These are phyloP conservation scores for Malaclemys terrapin DNA, from an alignment of 2,113 vertebrate species.

Conservation along the genomic window DNA sequence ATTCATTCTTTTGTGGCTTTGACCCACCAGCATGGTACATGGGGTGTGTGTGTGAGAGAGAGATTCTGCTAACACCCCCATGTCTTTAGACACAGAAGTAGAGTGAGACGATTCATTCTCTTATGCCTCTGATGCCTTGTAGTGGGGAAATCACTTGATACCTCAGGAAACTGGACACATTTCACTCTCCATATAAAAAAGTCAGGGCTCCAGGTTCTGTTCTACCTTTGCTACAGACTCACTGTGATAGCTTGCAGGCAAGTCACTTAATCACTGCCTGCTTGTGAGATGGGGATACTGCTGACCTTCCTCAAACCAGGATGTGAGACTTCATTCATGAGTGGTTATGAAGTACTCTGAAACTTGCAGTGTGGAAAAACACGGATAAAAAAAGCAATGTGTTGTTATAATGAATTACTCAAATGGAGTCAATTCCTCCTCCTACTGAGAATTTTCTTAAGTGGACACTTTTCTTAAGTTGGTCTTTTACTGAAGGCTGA, in stretches of 20 bases:
- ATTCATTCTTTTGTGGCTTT: background rate
- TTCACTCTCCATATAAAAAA: background rate
- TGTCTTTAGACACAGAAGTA: background rate
- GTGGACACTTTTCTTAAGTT: background rate
- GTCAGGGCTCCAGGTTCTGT: fast-evolving
- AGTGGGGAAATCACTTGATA: background rate
- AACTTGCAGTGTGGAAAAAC: background rate
- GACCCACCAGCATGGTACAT: background rate
- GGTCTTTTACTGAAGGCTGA: background rate
- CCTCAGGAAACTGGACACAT: background rate
- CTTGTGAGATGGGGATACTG: background rate
- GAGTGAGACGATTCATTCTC: background rate
- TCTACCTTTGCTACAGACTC: fast-evolving
- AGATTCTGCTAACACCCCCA: background rate
- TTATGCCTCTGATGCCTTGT: fast-evolving
- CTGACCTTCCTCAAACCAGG: fast-evolving
- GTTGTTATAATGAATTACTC: background rate
- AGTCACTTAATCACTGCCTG: background rate
- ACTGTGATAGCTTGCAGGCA: background rate
- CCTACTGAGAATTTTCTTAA: background rate
- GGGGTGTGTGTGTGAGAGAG: background rate
- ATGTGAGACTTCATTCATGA: background rate
- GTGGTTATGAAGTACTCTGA: background rate
- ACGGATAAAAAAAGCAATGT: fast-evolving
- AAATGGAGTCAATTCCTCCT: background rate